Base-by-base conservation (phyloP, 1,140 invertebrate genomes). In the Scaptomyza pallida region DNA sequence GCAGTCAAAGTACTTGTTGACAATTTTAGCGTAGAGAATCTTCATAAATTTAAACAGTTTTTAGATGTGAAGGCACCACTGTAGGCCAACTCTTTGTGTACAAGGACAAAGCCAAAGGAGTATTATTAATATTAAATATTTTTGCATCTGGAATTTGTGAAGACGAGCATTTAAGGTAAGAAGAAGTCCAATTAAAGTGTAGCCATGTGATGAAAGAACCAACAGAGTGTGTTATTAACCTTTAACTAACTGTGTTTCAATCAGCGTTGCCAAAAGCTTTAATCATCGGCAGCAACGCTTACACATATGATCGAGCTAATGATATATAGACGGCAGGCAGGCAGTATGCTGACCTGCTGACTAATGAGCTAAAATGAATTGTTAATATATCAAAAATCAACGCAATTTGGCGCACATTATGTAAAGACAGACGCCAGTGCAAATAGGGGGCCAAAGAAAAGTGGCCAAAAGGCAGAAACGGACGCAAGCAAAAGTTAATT, bases 281-380 rank as follows among this genome's bases (percentile, higher is more conserved):
- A 44, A 44, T 19, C 17, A 15, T 30, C 0, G 5, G 21, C 10
- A 15, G 5, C 5, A 23, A 2, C 35, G 12, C 13, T n/a, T n/a
- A 35, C 81, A 70, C 57, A 48, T 78, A 56, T 45, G 50, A 56
- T 33, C 47, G 56, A 73, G 76, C 69, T 86, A 83, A 83, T 86
- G 77, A 86, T 81, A 75, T 88, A 86, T 88, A 67, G 78, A 72
- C 51, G 9, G 26, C 26, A 30, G 5, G 19, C 19, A 23, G 26
- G 33, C 61, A 63, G 64, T 69, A 77, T 72, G 72, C 72, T 72
- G 69, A 78, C 81, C 72, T 74, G 80, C 81, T 81, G 82, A 86
- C 81, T 86, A 86, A 86, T 86, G 82, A 88, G 81, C 81, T 75
- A 88, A 86, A 86, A 81, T 86, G 81, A 86, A 86, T 86, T 86